These are phyloP conservation scores for Podabrus alpinus DNA, from an alignment of 2,888 invertebrate species.

Conservation along the genomic window DNA sequence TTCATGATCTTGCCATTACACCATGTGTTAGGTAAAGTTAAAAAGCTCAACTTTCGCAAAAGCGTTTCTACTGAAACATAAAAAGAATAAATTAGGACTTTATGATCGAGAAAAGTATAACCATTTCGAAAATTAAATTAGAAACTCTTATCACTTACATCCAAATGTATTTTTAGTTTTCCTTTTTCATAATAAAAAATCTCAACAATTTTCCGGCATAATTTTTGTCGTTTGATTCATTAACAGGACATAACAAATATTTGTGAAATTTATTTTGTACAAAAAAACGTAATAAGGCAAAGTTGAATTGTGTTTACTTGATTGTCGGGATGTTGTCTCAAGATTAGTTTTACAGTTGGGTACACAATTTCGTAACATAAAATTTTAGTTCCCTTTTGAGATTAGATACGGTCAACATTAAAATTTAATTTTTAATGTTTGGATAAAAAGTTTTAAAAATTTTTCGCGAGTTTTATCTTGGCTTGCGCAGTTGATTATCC, in stretches of 20 bases:
- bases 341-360: conserved; percentile 4
- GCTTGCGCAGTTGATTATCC: neutral
- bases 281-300: neutral
- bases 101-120: neutral
- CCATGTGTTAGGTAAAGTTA: neutral
- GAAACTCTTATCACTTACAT: neutral
- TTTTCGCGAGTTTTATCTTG: neutral
- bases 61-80: neutral
- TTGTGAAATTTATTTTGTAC: neutral
- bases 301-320: conserved; percentile 6
- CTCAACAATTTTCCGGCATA: neutral
- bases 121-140: neutral
- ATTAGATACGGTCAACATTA: neutral
- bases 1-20: neutral
- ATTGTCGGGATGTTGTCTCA: conserved; percentile 7
- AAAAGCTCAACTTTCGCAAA: neutral
- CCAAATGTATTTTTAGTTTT: neutral
- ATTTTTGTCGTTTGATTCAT: neutral
- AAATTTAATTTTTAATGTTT: neutral
- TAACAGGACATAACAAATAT: neutral
- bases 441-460: neutral
- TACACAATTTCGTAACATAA: conserved; percentile 2
- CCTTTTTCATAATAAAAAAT: neutral
- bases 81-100: neutral
- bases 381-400: neutral